A percentile compares a stretch with the other conserved stretches of the same genome.
Conservation (phyloP, 1,140 invertebrate species). For the Ctenoplectra terminalis region DNA sequence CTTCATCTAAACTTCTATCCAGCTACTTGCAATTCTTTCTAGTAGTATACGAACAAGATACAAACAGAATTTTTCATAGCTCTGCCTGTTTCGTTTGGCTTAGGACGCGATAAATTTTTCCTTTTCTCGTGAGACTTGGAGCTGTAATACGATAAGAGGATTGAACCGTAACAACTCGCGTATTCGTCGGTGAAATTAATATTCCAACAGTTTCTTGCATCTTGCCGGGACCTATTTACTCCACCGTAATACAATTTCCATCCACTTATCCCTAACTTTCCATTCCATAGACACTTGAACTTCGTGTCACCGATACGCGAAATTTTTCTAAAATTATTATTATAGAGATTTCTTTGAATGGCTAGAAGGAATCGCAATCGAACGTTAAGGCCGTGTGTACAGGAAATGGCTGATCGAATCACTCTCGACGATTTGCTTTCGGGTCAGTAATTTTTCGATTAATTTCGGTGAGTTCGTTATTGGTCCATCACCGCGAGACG, state of each 20-base stretch:
- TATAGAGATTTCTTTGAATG: slow-evolving; percentile 51
- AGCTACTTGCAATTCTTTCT: background rate
- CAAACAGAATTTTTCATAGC: slow-evolving; percentile 13
- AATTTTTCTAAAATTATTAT: slow-evolving; percentile 21
- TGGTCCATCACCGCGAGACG: background rate
- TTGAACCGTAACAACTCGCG: background rate
- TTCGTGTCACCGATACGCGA: background rate
- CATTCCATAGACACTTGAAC: slow-evolving; percentile 4
- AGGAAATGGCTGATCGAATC: slow-evolving; percentile 26
- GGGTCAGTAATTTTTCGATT: slow-evolving; percentile 6
- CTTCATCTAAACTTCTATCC: background rate
- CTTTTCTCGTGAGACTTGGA: no score
- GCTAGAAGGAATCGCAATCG: slow-evolving; percentile 34
- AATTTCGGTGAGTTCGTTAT: slow-evolving; percentile 13
- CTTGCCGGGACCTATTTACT: slow-evolving; percentile 29
- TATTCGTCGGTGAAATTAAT: slow-evolving; percentile 34
- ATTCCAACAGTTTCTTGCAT: slow-evolving; percentile 27
- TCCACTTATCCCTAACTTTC: slow-evolving; percentile 19
- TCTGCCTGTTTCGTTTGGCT: background rate
- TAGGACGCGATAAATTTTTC: background rate
- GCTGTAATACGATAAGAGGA: background rate
- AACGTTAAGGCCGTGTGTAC: slow-evolving; percentile 11
- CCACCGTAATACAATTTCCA: slow-evolving; percentile 28
- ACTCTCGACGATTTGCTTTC: slow-evolving; percentile 13
- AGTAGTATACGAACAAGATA: background rate